Base-by-base conservation (phyloP, 2,113 vertebrate species). In the Nycticorax nycticorax region DNA sequence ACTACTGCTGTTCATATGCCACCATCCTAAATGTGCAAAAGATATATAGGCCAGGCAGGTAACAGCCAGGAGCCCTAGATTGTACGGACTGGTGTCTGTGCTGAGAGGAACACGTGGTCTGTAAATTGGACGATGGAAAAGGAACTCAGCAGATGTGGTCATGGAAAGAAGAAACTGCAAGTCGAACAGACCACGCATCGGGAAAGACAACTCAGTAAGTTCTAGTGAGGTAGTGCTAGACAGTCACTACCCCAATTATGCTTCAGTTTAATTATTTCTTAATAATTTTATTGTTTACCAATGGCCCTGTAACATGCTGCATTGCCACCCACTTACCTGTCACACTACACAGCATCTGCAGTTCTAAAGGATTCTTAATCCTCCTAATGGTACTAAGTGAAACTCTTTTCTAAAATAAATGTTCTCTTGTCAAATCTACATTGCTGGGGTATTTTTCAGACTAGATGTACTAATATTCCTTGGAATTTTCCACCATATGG, bases 401-500 rank as follows among this genome's bases (percentile, higher is more conserved):
- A 92, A 66, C 56, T 84, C 3, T 66, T 69, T 8, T 41, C 39
- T 41, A 87, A 95, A 93, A 73, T 48, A 91, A 87, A 76, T 4
- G 56, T 71, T 94, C 28, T 79, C 39, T 55, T 89, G 41, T 82
- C 62, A 89, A 82, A 47, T 76, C 63, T 88, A 14, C 47, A 74
- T 85, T 1, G 4, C 50, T 39, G 10, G 48, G 28, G 16, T 82
- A 53, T 67, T 78, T 95, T 75, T 91, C 66, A 87, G 62, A 48
- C 18, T 76, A 80, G 63, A 73, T 74, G 41, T 74, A 55, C 81
- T 96, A 55, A 77, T 91, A 73, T 62, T 95, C 32, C 50, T 95
- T 88, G 89, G 91, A 96, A 96, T 95, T 97, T 97, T 97, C 94
- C 95, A 93, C 94, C 97, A 97, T 97, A 97, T 96, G 97, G 95